Conservation (phyloP, 1,140 invertebrate genomes). For the Papilio glaucus region DNA sequence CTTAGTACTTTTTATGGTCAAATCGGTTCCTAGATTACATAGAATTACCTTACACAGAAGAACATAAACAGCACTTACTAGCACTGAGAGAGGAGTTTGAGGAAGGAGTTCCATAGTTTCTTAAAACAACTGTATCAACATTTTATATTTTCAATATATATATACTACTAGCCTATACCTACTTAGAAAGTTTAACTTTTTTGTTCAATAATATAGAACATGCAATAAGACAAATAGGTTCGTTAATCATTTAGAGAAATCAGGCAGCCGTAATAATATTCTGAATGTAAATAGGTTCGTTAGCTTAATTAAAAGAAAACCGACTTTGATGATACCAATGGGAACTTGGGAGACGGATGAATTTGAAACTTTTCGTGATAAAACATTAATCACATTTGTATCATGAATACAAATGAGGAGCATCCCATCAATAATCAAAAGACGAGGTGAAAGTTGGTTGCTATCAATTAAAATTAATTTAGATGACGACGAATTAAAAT, state of each 20-base stretch:
- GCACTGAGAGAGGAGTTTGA: too few species aligned
- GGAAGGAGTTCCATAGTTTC: too few species aligned
- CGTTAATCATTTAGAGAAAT: conserved; percentile 25
- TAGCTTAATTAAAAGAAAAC: conserved; percentile 35
- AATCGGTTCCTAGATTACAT: too few species aligned
- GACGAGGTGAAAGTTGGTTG: conserved; percentile 9
- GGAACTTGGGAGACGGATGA: conserved; percentile 13
- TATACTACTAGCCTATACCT: too few species aligned
- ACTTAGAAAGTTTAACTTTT: not conserved
- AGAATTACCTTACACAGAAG: too few species aligned
- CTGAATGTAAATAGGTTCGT: conserved; percentile 34
- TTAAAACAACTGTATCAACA: too few species aligned
- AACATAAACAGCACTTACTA: too few species aligned
- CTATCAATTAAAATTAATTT: conserved; percentile 33
- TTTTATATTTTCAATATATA: too few species aligned
- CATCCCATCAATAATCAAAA: conserved; percentile 15
- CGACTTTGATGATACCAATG: conserved; percentile 32
- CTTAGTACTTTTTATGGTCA: too few species aligned
- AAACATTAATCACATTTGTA: conserved; percentile 31
- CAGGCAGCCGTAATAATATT: not conserved
- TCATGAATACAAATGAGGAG: conserved; percentile 24
- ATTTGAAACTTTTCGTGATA: conserved; percentile 4
- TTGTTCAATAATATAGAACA: not conserved
- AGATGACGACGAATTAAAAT: not conserved
- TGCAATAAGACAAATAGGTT: conserved; percentile 1